Evolutionary conservation across 2,113 vertebrate species (phyloP), one percentile per base, ranked within the genome.

Genomic region (Oncorhynchus keta): DNA sequence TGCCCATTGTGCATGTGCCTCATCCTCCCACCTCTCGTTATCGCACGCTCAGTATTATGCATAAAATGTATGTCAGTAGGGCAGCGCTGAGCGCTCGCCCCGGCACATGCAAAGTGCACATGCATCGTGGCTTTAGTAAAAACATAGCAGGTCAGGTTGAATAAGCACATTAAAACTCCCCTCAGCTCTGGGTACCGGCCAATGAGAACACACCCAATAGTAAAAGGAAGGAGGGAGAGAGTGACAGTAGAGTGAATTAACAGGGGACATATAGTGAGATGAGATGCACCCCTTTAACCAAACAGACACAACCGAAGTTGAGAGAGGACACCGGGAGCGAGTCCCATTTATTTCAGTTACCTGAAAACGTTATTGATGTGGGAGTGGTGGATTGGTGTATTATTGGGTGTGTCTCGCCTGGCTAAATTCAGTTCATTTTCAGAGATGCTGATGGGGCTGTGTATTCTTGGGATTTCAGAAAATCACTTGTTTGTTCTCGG

Each of bases 21-120:
- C 78, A 59, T 81, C 84, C 76, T 79, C 84, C 84, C 87, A 79
- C 81, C 83, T 78, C 83, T 73, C 22, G 65, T 78, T 78, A 73
- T 74, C 85, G 62, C 93, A 80, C 85, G 89, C 89, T 76, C 79
- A 1, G 76, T 76, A 24, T 75, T 94, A 93, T 93, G 91, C 90
- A 94, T 94, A 92, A 93, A 93, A 94, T 93, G 92, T 94, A 92
- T 94, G 93, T 94, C 94, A 94, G 93, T 94, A 87, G 93, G 92
- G 70, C 93, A 94, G 66, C n/a, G 84, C 88, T 86, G 76, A 57
- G 85, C 83, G 84, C 88, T 86, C 76, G 83, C 67, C 73, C 16
- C 82, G 55, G 91, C 93, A 94, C 93, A 93, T 93, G 93, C 84
- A 85, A 80, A 55, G 90, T 78, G 87, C 93, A 92, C 92, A 93